A percentile compares a stretch with the other conserved stretches of the same genome.
phyloP scores from a whole-genome alignment of 2,113 vertebrate species.

The Mastomys coucha region DNA sequence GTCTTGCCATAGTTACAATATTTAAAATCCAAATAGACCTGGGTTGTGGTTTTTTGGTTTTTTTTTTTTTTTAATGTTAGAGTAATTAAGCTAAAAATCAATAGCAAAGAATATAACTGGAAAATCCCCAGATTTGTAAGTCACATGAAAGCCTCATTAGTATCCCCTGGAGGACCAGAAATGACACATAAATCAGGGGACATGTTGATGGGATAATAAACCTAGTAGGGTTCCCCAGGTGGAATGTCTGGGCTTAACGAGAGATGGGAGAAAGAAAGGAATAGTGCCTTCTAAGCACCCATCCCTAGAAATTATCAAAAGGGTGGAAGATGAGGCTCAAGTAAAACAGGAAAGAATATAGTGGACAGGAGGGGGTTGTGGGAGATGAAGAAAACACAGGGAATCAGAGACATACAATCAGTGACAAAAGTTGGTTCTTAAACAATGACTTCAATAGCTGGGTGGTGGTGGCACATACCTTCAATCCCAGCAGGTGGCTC shows the following conservation, averaged over 20 bases:
- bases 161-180: background rate
- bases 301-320: background rate
- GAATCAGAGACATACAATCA: background rate
- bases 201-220: background rate
- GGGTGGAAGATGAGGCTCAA: background rate
- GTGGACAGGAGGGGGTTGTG: no score
- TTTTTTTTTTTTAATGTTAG: background rate
- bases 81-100: constrained; percentile 15
- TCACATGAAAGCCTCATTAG: background rate
- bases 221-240: background rate
- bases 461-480: no score
- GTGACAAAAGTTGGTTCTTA: accelerated
- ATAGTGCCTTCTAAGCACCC: no score
- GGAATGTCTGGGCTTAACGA: background rate
- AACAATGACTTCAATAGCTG: no score
- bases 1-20: background rate
- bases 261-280: background rate
- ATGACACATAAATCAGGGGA: background rate
- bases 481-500: no score
- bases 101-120: background rate
- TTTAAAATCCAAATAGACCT: background rate
- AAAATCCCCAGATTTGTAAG: background rate
- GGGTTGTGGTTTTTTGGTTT: background rate
- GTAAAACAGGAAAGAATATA: background rate
- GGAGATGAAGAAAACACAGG: background rate